Conservation (phyloP, 1,140 invertebrate species). For the Drosophila leontia region DNA sequence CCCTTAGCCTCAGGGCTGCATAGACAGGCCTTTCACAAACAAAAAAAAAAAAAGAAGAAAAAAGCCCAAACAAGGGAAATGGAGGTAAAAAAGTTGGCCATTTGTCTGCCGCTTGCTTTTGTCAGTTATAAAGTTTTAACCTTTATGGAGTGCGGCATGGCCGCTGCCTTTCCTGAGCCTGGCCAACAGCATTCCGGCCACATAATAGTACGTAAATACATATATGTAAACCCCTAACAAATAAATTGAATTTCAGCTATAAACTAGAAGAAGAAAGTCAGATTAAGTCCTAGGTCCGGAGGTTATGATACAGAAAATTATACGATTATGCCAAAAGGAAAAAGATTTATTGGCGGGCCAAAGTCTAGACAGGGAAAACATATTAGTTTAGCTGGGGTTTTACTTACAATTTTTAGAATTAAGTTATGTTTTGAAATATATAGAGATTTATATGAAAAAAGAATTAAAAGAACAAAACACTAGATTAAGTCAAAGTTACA, state of each 20-base stretch:
- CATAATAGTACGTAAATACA: conserved; percentile 31
- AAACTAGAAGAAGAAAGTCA: conserved; percentile 18
- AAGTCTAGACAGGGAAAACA: conserved; percentile 19
- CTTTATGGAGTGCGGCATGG: conserved; percentile 60
- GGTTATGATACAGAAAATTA: conserved; percentile 29
- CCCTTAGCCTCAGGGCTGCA: conserved; percentile 8
- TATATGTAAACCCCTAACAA: conserved; percentile 6
- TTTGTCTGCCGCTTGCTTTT: conserved; percentile 64
- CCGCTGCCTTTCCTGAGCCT: conserved; percentile 30
- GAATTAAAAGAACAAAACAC: too few species aligned
- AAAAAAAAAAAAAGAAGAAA: conserved; percentile 17
- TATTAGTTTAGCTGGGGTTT: neutral
- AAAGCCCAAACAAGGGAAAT: conserved; percentile 19
- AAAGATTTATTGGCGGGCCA: conserved; percentile 21
- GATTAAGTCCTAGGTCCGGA: conserved; percentile 7
- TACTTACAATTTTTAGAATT: neutral
- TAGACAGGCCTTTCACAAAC: conserved; percentile 17
- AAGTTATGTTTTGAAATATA: neutral
- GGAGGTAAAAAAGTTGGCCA: conserved; percentile 62
- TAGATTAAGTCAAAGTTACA: too few species aligned
- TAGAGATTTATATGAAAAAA: neutral
- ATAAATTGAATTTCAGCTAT: conserved; percentile 25
- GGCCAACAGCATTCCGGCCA: conserved; percentile 1
- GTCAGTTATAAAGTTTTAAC: conserved; percentile 72
- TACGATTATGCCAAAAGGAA: conserved; percentile 14